Base-by-base conservation (phyloP, 2,888 invertebrate species). In the Phyto melanocephala region DNA sequence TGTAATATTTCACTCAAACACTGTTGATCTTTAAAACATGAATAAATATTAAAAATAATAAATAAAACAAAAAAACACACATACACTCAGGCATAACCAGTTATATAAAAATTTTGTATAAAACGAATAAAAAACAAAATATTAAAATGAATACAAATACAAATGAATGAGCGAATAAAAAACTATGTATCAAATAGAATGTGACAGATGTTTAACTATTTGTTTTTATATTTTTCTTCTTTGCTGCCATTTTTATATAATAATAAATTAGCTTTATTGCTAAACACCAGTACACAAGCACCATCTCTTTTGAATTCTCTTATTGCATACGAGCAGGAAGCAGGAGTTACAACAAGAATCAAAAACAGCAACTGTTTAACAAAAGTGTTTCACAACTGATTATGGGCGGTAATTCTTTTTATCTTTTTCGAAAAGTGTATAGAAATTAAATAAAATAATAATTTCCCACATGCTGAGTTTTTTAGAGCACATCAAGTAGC, bases 251-350 rank as follows among this genome's bases (percentile, higher is more conserved):
- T 70, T 65, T 76, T 68, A 15, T 68, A 28, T 5, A 50, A 63
- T 40, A 70, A 78, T 82, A 82, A 82, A 82, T 82, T 82, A 82
- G 81, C 81, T 75, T 74, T 75, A 75, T 78, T 71, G 78, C 35
- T 45, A 13, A 58, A 54, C 52, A 65, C 33, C 74, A 54, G 15
- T 33, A 47, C 24, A 65, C n/a, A 33, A 67, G 45, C 60, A 60
- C 2, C 13, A 20, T 24, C 13, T 45, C 11, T 70, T n/a, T 15
- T 58, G 42, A 28, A 45, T n/a, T n/a, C n/a, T n/a, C n/a, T n/a
- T 35, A 47, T 47, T 37, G 45, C 60, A 56, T 42, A 20, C 56
- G n/a, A n/a, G n/a, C n/a, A n/a, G n/a, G n/a, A n/a, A 56, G 33
- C 37, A 22, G 24, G 42, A 20, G 22, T 6, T 20, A 17, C 54